These are phyloP conservation scores for Holocentrus rufus DNA, from an alignment of 2,797 vertebrate genomes.

Conservation along the genomic window DNA sequence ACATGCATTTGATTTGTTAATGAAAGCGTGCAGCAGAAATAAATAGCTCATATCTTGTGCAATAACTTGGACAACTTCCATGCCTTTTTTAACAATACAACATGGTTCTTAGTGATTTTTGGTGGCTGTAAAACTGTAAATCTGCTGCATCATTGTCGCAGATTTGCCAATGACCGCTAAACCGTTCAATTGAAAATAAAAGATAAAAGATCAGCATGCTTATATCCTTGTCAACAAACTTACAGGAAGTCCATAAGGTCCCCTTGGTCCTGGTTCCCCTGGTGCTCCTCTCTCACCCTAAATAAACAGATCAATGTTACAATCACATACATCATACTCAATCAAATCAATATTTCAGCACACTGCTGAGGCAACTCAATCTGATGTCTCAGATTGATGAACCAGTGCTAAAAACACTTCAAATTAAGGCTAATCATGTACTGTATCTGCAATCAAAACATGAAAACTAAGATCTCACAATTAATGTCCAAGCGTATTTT, in stretches of 20 bases:
- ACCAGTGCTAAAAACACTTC: not conserved
- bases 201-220: not conserved
- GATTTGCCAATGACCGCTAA: too few relatives aligned
- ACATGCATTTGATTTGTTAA: not conserved
- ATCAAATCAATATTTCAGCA: not conserved
- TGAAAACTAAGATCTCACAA: not conserved
- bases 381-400: not conserved
- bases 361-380: too few relatives aligned
- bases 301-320: slow-evolving; percentile 43
- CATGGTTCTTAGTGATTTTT: too few relatives aligned
- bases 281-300: slow-evolving; percentile 92
- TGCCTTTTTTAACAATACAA: too few relatives aligned
- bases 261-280: slow-evolving; percentile 94
- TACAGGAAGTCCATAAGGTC: slow-evolving; percentile 96
- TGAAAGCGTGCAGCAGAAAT: too few relatives aligned
- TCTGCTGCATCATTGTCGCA: too few relatives aligned
- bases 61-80: too few relatives aligned
- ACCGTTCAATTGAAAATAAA: too few relatives aligned
- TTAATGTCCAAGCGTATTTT: not conserved
- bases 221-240: slow-evolving; percentile 71
- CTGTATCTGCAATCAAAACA: not conserved
- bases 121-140: too few relatives aligned
- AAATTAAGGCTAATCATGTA: not conserved
- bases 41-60: too few relatives aligned
- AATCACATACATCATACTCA: not conserved